Conservation (phyloP, 2,888 invertebrate species). For the Diarsia brunnea region DNA sequence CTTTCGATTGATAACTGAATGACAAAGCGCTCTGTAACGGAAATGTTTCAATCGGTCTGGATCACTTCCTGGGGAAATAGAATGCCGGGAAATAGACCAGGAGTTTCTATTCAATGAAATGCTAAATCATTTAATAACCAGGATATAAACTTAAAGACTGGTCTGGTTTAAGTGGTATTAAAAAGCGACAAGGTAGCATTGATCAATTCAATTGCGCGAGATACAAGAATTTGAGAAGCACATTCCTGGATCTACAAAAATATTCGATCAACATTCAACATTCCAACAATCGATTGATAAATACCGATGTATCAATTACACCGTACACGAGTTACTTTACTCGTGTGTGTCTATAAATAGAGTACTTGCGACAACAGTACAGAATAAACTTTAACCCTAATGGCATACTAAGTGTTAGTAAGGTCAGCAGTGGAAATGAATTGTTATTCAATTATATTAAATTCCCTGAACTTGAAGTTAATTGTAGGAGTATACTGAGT, state of each 20-base stretch:
- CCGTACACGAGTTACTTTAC: not conserved
- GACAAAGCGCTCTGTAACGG: not conserved
- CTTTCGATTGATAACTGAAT: constrained; percentile 21
- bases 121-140: not conserved
- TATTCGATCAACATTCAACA: too few species aligned
- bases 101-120: not conserved
- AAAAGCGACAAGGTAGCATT: not conserved
- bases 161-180: not conserved
- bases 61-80: constrained; percentile 17
- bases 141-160: too few species aligned
- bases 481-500: constrained; percentile 16
- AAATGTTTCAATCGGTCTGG: constrained; percentile 3
- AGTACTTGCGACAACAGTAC: not conserved
- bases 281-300: constrained; percentile 14
- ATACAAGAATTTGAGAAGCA: constrained; percentile 6
- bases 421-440: constrained; percentile 27
- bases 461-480: constrained; percentile 44
- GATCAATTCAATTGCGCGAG: not conserved
- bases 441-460: constrained; percentile 33
- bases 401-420: constrained; percentile 22
- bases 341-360: constrained; percentile 9
- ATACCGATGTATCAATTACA: constrained; percentile 23
- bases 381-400: constrained; percentile 34
- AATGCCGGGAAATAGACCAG: constrained; percentile 13
- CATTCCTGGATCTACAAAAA: not conserved